Conservation (phyloP, 2,797 vertebrate genomes). For the Aulostomus chinensis region DNA sequence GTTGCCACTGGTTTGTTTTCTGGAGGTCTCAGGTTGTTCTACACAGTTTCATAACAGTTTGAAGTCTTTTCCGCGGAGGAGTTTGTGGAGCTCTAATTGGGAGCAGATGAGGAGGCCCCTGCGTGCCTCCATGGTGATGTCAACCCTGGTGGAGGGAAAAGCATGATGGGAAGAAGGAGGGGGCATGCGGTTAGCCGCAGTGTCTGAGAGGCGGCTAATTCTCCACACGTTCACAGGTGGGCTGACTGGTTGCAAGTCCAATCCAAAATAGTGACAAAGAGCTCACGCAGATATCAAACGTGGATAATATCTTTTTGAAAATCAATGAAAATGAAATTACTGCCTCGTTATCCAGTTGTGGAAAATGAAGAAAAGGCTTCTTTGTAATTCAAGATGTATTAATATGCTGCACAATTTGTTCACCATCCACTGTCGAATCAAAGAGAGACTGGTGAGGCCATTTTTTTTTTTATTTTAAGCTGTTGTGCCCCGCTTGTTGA, state of each 20-base stretch:
- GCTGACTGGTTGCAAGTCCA: slow-evolving; percentile 11
- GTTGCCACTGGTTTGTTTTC: slow-evolving; percentile 54
- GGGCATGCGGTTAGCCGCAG: slow-evolving; percentile 43
- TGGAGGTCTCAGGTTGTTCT: slow-evolving; percentile 64
- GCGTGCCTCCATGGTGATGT: slow-evolving; percentile 50
- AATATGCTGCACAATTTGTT: slow-evolving; percentile 39
- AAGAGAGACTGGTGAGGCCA: slow-evolving; percentile 35
- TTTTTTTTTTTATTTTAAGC: slow-evolving; percentile 55
- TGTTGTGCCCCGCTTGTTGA: slow-evolving; percentile 59
- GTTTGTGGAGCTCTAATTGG: slow-evolving; percentile 18
- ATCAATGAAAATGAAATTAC: slow-evolving; percentile 8
- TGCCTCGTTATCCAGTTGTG: slow-evolving; percentile 8
- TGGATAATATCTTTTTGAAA: slow-evolving; percentile 1
- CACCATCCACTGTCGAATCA: slow-evolving; percentile 50
- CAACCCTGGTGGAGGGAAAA: background rate
- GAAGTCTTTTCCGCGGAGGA: slow-evolving; percentile 32
- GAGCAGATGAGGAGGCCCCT: slow-evolving; percentile 47
- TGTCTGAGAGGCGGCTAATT: slow-evolving; percentile 47
- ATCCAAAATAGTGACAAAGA: background rate
- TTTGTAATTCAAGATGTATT: slow-evolving; percentile 21
- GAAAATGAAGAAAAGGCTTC: slow-evolving; percentile 17
- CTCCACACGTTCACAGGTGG: slow-evolving; percentile 57
- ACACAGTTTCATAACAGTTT: slow-evolving; percentile 44
- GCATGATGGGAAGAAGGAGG: slow-evolving; percentile 15
- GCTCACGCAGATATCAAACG: slow-evolving; percentile 1